Evolutionary conservation across 2,113 vertebrate genomes (phyloP).

Genomic region (Taxidea taxus): DNA sequence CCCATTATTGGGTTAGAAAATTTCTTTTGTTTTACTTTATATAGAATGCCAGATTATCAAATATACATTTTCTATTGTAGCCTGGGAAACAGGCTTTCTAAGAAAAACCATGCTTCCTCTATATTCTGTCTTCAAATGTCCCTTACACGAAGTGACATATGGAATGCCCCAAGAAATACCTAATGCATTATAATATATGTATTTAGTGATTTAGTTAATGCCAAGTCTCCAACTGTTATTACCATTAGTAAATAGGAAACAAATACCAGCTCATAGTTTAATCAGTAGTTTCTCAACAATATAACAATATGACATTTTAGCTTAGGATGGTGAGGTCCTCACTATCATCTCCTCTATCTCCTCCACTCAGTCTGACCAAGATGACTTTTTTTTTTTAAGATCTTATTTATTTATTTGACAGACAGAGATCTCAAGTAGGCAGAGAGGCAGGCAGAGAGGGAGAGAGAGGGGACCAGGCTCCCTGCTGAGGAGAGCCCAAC

Average conservation of each 20-base stretch:
- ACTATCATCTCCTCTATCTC: neutral
- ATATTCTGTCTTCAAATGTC: neutral
- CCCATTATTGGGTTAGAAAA: neutral
- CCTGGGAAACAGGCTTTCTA: neutral
- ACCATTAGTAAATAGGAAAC: neutral
- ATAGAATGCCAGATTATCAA: neutral
- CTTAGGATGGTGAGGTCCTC: neutral
- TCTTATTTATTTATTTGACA: too few relatives aligned
- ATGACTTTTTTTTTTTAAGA: too few relatives aligned
- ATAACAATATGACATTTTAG: neutral
- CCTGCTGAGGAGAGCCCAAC: too few relatives aligned
- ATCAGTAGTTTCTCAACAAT: neutral
- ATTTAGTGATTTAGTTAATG: neutral
- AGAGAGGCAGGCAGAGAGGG: too few relatives aligned
- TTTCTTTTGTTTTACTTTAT: neutral
- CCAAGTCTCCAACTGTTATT: neutral
- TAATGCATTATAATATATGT: neutral
- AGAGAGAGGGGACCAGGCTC: too few relatives aligned
- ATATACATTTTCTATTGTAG: neutral
- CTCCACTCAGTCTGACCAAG: neutral
- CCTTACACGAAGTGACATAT: neutral
- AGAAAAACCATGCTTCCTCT: neutral
- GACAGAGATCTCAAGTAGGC: too few relatives aligned
- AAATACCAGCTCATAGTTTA: neutral
- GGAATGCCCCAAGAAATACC: neutral